Conservation (phyloP, 2,888 invertebrate genomes). For the Pemphredon lugubris region DNA sequence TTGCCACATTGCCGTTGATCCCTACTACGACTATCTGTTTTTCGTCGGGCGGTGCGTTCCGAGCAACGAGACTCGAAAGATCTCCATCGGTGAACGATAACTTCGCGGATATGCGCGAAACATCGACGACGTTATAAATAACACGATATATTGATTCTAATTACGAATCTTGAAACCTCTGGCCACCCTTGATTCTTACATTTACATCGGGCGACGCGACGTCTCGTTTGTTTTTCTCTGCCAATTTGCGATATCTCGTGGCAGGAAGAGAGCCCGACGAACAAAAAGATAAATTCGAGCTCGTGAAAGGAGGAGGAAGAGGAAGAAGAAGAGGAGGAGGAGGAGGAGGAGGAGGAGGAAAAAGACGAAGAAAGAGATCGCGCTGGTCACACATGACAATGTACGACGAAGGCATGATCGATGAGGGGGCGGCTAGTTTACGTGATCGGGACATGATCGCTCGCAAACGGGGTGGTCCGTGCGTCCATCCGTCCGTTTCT, state of each 20-base stretch:
- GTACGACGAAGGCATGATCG: slow-evolving; percentile 78
- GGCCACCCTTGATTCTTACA: slow-evolving; percentile 49
- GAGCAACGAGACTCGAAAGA: too few relatives aligned
- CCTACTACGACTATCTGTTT: too few relatives aligned
- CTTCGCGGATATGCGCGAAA: too few relatives aligned
- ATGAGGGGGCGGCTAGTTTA: slow-evolving; percentile 81
- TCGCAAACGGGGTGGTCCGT: slow-evolving; percentile 78
- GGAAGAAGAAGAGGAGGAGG: slow-evolving; percentile 13
- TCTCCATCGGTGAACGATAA: too few relatives aligned
- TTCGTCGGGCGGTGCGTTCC: too few relatives aligned
- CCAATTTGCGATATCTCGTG: slow-evolving; percentile 57
- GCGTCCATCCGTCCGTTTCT: slow-evolving; percentile 55
- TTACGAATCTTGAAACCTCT: slow-evolving; percentile 42
- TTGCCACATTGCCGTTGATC: too few relatives aligned
- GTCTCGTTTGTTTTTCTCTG: slow-evolving; percentile 47
- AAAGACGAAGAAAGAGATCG: slow-evolving; percentile 44
- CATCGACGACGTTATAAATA: slow-evolving; percentile 3
- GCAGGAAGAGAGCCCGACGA: slow-evolving; percentile 19
- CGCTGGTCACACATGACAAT: slow-evolving; percentile 73
- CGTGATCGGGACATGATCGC: slow-evolving; percentile 79
- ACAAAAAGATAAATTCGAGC: slow-evolving; percentile 12
- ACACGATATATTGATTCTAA: slow-evolving; percentile 38
- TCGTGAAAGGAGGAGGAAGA: slow-evolving; percentile 3
- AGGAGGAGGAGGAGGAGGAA: slow-evolving; percentile 16
- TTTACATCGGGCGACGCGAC: slow-evolving; percentile 41